Evolutionary conservation across 2,113 vertebrate species (phyloP).

Genomic region (Ctenodactylus gundi): DNA sequence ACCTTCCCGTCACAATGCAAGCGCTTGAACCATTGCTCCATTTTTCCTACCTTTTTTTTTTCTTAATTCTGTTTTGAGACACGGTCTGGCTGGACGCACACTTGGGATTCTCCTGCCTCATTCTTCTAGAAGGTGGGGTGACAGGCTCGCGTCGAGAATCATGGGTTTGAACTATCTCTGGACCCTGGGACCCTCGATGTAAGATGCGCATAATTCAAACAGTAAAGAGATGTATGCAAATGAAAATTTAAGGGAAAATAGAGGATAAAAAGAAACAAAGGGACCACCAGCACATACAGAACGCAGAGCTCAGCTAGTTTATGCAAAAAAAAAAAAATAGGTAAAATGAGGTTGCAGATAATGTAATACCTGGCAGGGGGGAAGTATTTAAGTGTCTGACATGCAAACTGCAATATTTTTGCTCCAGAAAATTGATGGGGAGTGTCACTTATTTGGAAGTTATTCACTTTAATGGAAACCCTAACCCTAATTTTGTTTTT

Average conservation of each 20-base stretch:
- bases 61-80: too few relatives aligned
- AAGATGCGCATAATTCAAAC: background rate
- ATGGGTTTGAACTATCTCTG: too few relatives aligned
- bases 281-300: background rate
- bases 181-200: too few relatives aligned
- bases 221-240: background rate
- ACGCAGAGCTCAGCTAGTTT: background rate
- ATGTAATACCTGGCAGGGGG: too few relatives aligned
- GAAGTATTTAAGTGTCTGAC: accelerated
- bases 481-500: too few relatives aligned
- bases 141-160: too few relatives aligned
- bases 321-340: background rate
- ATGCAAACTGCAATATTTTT: accelerated
- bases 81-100: too few relatives aligned
- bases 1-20: too few relatives aligned
- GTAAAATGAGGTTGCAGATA: background rate
- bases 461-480: accelerated
- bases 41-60: too few relatives aligned
- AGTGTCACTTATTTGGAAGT: background rate
- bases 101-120: too few relatives aligned
- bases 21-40: too few relatives aligned
- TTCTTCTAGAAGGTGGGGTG: too few relatives aligned
- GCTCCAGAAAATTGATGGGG: accelerated
- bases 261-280: background rate
- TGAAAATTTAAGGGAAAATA: background rate